Base-by-base conservation (phyloP, 2,888 invertebrate species). In the Ametastegia equiseti region DNA sequence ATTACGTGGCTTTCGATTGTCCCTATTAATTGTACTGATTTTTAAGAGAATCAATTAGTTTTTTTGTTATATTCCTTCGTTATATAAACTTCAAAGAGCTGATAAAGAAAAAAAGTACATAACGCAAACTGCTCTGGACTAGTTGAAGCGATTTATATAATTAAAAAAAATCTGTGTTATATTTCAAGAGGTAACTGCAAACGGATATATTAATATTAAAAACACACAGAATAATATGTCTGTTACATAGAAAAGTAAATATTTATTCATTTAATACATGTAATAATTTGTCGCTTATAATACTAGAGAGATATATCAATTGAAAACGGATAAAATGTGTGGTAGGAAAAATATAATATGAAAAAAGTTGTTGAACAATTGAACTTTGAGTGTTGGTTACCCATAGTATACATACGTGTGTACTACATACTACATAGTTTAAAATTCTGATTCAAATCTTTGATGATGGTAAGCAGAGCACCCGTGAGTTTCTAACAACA, bases 401-500 rank as follows among this genome's bases (percentile, higher is more conserved):
- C n/a, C n/a, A n/a, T n/a, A n/a, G n/a, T n/a, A n/a, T n/a, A n/a
- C n/a, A n/a, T n/a, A n/a, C n/a, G n/a, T n/a, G n/a, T n/a, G n/a
- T n/a, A n/a, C n/a, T n/a, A n/a, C n/a, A n/a, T n/a, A n/a, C n/a
- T n/a, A n/a, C 6, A 57, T 27, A 57, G 36, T 54, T 85, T 84
- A 89, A 83, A 89, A 88, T 83, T 90, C 89, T 69, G 87, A 82
- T 80, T 89, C 88, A 83, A 86, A 86, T 82, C 86, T 83, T 73
- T 88, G 84, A 83, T 88, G 86, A 89, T 95, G 94, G 92, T 94
- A 94, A 84, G 93, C 91, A 88, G 93, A 92, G 89, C 94, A 94
- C 87, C 95, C 95, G 88, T 95, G 95, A 86, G 94, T 94, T 91
- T 94, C 93, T 92, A 93, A 93, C 90, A 95, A 93, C 87, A 95